phyloP scores from a whole-genome alignment of 2,113 vertebrate genomes.

The Gobius niger region DNA sequence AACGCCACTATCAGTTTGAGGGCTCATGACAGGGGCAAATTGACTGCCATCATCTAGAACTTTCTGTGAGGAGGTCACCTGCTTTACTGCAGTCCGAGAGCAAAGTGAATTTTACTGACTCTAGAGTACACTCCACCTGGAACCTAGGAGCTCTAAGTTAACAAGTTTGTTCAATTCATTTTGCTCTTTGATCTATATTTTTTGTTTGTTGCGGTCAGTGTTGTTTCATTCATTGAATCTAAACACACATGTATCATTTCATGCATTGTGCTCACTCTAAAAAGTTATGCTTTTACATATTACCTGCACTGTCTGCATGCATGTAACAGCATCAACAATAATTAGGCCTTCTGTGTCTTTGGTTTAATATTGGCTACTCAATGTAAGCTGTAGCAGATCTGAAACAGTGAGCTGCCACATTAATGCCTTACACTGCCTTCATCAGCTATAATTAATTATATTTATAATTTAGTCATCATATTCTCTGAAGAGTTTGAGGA shows the following conservation, averaged over 20 bases:
- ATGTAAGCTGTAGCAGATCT: conserved; percentile 26
- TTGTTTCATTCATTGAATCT: neutral
- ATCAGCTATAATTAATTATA: conserved; percentile 3
- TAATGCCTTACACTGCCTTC: conserved; percentile 57
- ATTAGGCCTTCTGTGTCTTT: conserved; percentile 1
- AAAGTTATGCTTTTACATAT: neutral
- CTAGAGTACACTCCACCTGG: neutral
- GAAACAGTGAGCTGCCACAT: conserved; percentile 3
- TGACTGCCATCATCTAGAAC: neutral
- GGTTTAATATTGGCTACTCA: conserved; percentile 12
- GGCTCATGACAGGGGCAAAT: neutral
- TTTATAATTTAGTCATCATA: neutral
- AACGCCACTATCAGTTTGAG: neutral
- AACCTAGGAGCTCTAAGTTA: too few relatives aligned
- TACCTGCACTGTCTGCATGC: neutral
- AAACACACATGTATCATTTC: neutral
- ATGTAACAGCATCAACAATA: neutral
- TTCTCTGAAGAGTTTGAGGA: too few relatives aligned
- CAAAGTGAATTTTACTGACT: neutral
- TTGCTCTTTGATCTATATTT: neutral
- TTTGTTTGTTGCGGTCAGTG: neutral
- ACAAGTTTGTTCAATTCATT: too few relatives aligned
- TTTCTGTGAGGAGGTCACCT: neutral
- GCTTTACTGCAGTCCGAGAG: neutral
- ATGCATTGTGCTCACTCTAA: neutral